These are phyloP conservation scores for Thermophis baileyi DNA, from an alignment of 2,113 vertebrate genomes.

Conservation along the genomic window DNA sequence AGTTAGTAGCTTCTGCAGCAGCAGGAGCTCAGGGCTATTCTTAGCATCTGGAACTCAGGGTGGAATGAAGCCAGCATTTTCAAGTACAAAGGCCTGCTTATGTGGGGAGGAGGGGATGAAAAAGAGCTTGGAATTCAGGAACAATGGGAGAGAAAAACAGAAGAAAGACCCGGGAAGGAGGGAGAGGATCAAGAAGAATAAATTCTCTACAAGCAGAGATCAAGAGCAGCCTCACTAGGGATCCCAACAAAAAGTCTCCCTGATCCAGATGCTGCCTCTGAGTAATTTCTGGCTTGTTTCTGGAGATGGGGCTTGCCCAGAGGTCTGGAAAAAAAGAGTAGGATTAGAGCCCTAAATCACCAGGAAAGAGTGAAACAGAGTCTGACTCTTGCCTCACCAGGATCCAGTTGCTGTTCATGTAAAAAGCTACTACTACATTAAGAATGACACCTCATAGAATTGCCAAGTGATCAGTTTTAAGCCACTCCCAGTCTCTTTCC, in stretches of 20 bases:
- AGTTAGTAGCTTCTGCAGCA: neutral
- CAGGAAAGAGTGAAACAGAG: neutral
- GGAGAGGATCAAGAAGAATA: neutral
- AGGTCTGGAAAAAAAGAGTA: neutral
- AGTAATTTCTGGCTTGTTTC: neutral
- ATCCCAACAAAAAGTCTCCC: neutral
- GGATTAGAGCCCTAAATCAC: neutral
- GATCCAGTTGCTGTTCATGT: neutral
- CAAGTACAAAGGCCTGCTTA: conserved; percentile 9
- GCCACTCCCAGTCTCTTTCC: neutral
- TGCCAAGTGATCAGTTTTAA: neutral
- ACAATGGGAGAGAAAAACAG: conserved; percentile 7
- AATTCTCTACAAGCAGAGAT: neutral
- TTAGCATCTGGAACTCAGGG: conserved; percentile 3
- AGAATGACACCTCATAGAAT: neutral
- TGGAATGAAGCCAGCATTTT: conserved; percentile 6
- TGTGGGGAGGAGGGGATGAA: neutral
- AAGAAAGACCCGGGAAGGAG: neutral
- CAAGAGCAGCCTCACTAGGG: neutral
- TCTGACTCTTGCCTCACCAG: neutral
- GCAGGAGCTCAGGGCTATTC: conserved; percentile 3
- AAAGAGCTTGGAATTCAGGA: neutral
- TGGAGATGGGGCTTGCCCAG: neutral
- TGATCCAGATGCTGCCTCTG: neutral
- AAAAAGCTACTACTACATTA: neutral